Conservation (phyloP, 2,113 vertebrate species). For the Aegypius monachus region DNA sequence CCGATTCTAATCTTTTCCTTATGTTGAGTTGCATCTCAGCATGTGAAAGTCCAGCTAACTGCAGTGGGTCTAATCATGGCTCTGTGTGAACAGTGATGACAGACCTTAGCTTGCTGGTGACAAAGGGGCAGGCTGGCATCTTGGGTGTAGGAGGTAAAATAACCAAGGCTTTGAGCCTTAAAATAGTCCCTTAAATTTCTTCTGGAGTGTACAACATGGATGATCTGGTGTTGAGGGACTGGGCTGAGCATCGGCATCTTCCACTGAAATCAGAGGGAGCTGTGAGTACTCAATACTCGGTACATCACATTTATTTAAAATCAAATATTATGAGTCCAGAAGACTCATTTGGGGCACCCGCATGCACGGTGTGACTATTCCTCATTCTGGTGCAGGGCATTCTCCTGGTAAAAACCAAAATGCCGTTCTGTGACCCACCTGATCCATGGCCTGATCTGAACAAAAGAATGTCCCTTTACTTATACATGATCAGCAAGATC, state of each 20-base stretch:
- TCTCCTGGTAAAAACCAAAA: not conserved
- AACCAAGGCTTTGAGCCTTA: not conserved
- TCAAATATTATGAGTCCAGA: not conserved
- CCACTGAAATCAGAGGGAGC: not conserved
- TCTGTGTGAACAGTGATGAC: not conserved
- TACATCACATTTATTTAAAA: not conserved
- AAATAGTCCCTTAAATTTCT: not conserved
- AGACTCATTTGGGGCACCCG: not conserved
- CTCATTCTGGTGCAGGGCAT: not conserved
- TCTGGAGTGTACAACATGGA: not conserved
- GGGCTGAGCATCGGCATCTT: not conserved
- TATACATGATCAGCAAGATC: not conserved
- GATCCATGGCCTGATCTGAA: not conserved
- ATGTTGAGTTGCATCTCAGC: not conserved
- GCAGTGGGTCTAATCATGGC: not conserved
- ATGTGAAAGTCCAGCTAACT: not conserved
- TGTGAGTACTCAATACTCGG: not conserved
- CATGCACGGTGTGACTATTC: not conserved
- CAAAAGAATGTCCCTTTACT: not conserved
- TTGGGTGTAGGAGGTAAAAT: not conserved
- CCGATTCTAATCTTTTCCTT: not conserved
- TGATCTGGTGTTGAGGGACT: not conserved
- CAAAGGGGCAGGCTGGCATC: not conserved
- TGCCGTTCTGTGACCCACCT: not conserved
- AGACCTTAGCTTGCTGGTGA: not conserved